phyloP scores from a whole-genome alignment of 37 sponge, comb jelly and placozoan species.

The Haliclona indistincta region DNA sequence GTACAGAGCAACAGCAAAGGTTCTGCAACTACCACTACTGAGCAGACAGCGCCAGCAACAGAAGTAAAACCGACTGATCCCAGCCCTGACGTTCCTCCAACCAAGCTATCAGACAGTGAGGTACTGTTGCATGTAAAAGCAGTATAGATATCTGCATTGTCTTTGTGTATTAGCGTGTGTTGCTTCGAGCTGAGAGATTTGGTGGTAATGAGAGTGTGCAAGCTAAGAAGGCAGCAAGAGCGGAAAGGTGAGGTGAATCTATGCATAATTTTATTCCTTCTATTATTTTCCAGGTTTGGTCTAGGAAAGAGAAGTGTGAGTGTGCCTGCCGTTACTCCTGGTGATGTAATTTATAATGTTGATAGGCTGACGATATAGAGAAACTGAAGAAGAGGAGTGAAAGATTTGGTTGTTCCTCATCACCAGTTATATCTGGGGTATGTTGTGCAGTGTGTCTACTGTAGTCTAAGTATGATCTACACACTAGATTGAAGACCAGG shows the following conservation, averaged over 20 bases:
- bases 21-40: no score
- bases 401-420: constrained; percentile 66
- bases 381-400: constrained; percentile 73
- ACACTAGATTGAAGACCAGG: constrained; percentile 33
- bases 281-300: constrained; percentile 43
- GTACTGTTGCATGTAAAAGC: no score
- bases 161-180: constrained; percentile 21
- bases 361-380: constrained; percentile 59
- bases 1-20: no score
- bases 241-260: constrained; percentile 50
- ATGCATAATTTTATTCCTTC: background rate
- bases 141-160: no score
- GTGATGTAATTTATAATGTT: background rate
- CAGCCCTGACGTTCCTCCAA: no score
- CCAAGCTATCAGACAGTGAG: no score
- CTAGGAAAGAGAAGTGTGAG: background rate
- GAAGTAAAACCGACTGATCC: no score
- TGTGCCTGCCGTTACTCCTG: background rate
- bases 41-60: no score
- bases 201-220: constrained; percentile 59
- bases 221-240: constrained; percentile 75
- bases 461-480: background rate
- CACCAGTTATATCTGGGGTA: constrained; percentile 49
- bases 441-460: background rate
- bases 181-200: constrained; percentile 66